Percentiles rank a stretch among this genome's conserved stretches.
Conservation (phyloP, 1,140 invertebrate genomes). For the Formica exsecta region DNA sequence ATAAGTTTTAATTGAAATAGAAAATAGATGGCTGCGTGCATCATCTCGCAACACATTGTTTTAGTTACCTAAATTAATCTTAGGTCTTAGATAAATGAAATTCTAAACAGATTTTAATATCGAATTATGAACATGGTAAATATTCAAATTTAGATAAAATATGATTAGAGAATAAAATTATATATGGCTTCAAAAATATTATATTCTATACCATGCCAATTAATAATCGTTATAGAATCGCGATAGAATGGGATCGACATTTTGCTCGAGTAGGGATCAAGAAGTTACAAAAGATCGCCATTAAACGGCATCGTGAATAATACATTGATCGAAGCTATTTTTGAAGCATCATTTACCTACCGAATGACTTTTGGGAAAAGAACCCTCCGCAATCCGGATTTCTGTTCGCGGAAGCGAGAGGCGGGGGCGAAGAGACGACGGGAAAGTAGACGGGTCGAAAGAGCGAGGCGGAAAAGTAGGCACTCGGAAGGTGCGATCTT, state of each 20-base stretch:
- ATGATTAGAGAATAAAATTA: background rate
- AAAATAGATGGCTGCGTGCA: background rate
- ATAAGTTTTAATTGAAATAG: background rate
- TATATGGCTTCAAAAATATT: background rate
- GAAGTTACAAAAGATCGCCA: conserved; percentile 1
- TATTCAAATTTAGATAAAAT: background rate
- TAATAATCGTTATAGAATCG: background rate
- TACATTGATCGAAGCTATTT: conserved; percentile 41
- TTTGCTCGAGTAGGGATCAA: background rate
- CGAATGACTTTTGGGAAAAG: conserved; percentile 24
- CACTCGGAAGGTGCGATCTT: conserved; percentile 67
- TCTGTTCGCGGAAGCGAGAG: conserved; percentile 9
- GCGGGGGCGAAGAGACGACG: background rate
- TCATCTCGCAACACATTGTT: background rate
- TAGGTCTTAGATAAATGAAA: background rate
- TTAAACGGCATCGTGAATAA: conserved; percentile 39
- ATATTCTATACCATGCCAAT: background rate
- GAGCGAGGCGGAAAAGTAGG: conserved; percentile 39
- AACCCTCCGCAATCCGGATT: conserved; percentile 45
- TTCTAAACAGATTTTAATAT: background rate
- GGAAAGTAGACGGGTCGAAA: conserved; percentile 12
- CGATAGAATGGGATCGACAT: background rate
- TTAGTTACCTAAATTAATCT: background rate
- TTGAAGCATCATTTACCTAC: background rate
- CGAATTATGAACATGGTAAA: background rate